A percentile compares a stretch with the other conserved stretches of the same genome.
phyloP scores from a whole-genome alignment of 2,888 invertebrate genomes.

The Hartigia nigra region DNA sequence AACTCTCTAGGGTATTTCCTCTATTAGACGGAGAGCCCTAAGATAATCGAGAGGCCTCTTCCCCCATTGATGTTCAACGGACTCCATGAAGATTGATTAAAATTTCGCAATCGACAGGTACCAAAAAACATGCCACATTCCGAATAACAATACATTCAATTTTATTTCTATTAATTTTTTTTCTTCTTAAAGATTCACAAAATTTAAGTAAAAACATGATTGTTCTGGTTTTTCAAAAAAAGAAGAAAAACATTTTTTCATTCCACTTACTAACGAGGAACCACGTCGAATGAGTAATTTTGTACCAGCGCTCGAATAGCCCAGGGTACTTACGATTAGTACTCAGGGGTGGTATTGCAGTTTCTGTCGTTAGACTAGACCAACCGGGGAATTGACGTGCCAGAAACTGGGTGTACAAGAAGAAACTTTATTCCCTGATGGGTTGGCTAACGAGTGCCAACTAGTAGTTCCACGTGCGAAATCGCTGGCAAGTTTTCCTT shows the following conservation, averaged over 20 bases:
- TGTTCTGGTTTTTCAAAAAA: not conserved
- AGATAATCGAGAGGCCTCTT: not conserved
- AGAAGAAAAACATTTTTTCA: not conserved
- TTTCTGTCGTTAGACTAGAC: not conserved
- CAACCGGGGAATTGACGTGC: not conserved
- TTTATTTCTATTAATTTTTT: not conserved
- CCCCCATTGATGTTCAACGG: not conserved
- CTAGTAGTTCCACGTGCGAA: constrained; percentile 1
- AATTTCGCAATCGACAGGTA: not conserved
- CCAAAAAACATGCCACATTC: not conserved
- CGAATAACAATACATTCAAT: not conserved
- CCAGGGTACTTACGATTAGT: not conserved
- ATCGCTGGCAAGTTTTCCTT: constrained; percentile 21
- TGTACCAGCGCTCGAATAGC: not conserved
- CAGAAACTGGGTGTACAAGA: not conserved
- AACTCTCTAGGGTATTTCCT: not conserved
- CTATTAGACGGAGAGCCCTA: constrained; percentile 1
- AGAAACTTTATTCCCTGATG: constrained; percentile 2
- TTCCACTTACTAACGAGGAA: not conserved
- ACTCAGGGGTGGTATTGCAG: not conserved
- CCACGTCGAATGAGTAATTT: not conserved
- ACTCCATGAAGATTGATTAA: not conserved
- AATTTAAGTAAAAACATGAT: too few species aligned
- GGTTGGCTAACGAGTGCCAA: constrained; percentile 2
- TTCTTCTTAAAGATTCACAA: not conserved